Evolutionary conservation across 2,113 vertebrate genomes (phyloP).

Genomic region (Sturnus vulgaris): DNA sequence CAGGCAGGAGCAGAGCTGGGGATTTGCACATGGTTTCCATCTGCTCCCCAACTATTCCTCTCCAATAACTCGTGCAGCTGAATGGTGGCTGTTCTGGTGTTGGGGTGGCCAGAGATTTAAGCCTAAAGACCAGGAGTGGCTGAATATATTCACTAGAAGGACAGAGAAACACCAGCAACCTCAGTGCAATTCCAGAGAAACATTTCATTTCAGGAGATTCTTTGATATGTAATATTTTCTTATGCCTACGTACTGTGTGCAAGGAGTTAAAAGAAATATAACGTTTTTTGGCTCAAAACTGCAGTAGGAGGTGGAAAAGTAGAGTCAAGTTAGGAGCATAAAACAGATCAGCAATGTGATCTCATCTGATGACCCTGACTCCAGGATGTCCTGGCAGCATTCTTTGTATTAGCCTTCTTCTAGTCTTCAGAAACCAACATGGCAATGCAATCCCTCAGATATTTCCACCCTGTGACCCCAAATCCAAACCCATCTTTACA

Average conservation of each 20-base stretch:
- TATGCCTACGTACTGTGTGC: neutral
- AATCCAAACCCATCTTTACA: neutral
- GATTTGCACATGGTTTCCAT: slow-evolving; percentile 28
- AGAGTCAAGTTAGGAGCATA: neutral
- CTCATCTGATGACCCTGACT: neutral
- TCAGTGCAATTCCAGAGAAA: neutral
- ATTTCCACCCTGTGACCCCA: neutral
- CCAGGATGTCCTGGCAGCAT: neutral
- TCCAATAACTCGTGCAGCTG: neutral
- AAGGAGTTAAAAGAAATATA: neutral
- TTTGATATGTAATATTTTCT: neutral
- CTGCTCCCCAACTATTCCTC: neutral
- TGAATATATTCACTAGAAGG: neutral
- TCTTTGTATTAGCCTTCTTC: neutral
- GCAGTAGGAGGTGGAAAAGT: neutral
- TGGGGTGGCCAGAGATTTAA: neutral
- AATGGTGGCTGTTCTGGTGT: neutral
- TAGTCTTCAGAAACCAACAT: neutral
- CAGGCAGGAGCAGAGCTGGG: slow-evolving; percentile 13
- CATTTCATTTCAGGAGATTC: neutral
- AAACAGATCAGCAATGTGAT: neutral
- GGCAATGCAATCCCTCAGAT: neutral
- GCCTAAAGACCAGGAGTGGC: neutral
- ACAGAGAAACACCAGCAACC: neutral
- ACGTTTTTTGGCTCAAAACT: neutral